phyloP scores from a whole-genome alignment of 2,797 vertebrate species.

The Lepilemur septentrionalis region DNA sequence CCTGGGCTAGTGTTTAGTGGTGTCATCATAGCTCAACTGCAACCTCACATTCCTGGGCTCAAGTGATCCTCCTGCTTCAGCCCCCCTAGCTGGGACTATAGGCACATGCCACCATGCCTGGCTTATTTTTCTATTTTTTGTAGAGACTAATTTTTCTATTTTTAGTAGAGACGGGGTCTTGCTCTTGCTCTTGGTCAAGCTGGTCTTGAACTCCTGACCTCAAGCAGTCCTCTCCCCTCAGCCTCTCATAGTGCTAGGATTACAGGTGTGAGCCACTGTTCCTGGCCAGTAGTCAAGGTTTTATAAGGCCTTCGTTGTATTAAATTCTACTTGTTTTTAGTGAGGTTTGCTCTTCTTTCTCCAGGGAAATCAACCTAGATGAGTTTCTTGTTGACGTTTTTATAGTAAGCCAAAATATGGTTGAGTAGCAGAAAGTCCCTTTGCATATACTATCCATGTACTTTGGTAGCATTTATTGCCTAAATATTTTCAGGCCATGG shows the following conservation, averaged over 20 bases:
- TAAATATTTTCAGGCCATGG: constrained; percentile 30
- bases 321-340: constrained; percentile 41
- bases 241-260: background rate
- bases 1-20: background rate
- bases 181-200: background rate
- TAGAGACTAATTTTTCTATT: background rate
- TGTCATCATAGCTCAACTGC: background rate
- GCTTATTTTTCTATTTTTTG: background rate
- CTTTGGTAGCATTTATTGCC: background rate
- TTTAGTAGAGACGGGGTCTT: background rate
- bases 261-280: background rate
- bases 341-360: constrained; percentile 5
- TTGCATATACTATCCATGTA: background rate
- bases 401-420: constrained; percentile 32
- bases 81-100: background rate
- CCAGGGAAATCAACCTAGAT: background rate
- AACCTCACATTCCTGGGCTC: background rate
- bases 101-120: background rate
- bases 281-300: background rate
- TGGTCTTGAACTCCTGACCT: background rate
- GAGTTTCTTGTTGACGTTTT: constrained; percentile 38
- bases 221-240: background rate
- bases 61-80: background rate
- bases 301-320: constrained; percentile 25
- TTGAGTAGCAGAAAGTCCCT: constrained; percentile 5